These are phyloP conservation scores for Peromyscus melanophrys DNA, from an alignment of 2,797 vertebrate genomes.

Conservation along the genomic window DNA sequence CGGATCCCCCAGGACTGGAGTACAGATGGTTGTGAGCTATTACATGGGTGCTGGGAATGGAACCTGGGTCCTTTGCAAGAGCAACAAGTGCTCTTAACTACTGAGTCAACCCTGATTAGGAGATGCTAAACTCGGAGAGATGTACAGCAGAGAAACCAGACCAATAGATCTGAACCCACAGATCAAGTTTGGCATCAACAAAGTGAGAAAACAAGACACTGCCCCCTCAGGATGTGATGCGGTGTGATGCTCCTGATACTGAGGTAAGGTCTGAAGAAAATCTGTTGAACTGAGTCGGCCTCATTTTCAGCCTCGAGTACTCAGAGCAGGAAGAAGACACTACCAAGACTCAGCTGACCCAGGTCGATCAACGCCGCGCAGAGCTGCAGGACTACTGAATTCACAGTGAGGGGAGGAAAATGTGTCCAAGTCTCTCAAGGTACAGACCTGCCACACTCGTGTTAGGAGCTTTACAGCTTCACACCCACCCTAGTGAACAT, in stretches of 20 bases:
- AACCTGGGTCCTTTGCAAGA: neutral
- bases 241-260: neutral
- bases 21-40: neutral
- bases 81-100: neutral
- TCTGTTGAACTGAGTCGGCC: neutral
- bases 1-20: neutral
- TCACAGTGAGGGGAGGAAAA: neutral
- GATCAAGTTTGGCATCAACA: neutral
- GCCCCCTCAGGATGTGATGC: neutral
- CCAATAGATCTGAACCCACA: neutral
- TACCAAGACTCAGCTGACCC: neutral
- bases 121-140: neutral
- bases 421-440: neutral
- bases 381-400: neutral
- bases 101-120: neutral
- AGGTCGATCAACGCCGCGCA: neutral
- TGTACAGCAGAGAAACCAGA: neutral
- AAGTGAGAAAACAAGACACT: neutral
- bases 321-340: neutral
- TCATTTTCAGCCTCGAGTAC: slow-evolving; percentile 34
- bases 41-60: neutral
- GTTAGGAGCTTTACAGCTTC: neutral
- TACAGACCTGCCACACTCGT: neutral
- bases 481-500: neutral
- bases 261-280: neutral